Evolutionary conservation across 1,140 invertebrate species (phyloP).

Genomic region (Heliconius nattereri): DNA sequence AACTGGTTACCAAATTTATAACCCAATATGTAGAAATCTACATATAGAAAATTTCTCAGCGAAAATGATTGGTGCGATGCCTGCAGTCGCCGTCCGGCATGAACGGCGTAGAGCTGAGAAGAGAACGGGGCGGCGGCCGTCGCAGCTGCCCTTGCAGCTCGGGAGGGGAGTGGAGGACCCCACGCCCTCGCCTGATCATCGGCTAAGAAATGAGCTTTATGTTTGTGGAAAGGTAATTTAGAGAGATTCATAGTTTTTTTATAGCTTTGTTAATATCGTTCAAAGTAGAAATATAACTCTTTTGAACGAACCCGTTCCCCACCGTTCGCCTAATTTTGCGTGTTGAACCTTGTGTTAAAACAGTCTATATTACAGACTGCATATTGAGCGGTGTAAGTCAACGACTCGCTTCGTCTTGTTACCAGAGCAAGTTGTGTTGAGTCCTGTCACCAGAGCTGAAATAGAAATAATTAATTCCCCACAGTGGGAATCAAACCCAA

Average conservation of each 20-base stretch:
- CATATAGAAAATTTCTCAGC: constrained; percentile 46
- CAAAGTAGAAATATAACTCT: no score
- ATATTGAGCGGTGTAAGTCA: background rate
- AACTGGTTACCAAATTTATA: background rate
- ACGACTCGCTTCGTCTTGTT: background rate
- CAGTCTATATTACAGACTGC: no score
- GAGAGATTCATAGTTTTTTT: no score
- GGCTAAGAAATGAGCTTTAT: constrained; percentile 84
- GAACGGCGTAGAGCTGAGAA: constrained; percentile 89
- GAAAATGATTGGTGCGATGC: constrained; percentile 93
- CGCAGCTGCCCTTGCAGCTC: constrained; percentile 85
- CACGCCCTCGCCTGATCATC: constrained; percentile 82
- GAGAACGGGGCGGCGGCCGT: constrained; percentile 83
- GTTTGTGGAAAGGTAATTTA: constrained; percentile 85
- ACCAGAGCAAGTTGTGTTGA: background rate
- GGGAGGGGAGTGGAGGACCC: constrained; percentile 82
- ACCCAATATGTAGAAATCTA: constrained; percentile 2
- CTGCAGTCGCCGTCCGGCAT: constrained; percentile 91
- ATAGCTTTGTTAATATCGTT: no score
- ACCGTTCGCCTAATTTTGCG: no score
- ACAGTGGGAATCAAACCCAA: no score
- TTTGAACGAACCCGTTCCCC: no score
- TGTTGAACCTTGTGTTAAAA: no score
- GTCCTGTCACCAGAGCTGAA: background rate
- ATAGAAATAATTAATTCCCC: background rate